Conservation (phyloP, 2,797 vertebrate species). For the Anguilla marmorata region DNA sequence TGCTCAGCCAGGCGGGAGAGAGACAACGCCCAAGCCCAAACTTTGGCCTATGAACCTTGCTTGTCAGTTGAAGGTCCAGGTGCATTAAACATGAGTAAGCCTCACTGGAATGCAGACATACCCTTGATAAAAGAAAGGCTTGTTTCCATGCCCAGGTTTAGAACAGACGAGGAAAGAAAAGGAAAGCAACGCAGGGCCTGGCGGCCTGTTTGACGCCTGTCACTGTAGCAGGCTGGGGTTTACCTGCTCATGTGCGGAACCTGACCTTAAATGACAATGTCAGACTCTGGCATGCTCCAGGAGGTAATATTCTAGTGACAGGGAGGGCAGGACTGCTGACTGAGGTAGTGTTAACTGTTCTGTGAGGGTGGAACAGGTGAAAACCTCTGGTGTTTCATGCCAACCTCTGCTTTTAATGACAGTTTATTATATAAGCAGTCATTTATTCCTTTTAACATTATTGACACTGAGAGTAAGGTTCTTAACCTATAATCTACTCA, state of each 20-base stretch:
- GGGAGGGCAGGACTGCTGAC: neutral
- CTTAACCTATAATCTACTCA: neutral
- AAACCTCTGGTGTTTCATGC: neutral
- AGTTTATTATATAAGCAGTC: neutral
- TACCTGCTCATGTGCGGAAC: neutral
- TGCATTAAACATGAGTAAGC: slow-evolving; percentile 44
- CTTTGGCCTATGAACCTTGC: slow-evolving; percentile 44
- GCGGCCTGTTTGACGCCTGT: neutral
- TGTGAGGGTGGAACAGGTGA: neutral
- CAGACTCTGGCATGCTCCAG: neutral
- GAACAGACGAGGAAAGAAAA: slow-evolving; percentile 38
- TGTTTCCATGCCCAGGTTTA: slow-evolving; percentile 37
- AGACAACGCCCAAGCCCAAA: slow-evolving; percentile 8
- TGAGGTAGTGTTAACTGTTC: neutral
- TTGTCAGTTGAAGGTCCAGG: slow-evolving; percentile 44
- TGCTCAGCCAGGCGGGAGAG: neutral
- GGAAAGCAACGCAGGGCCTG: neutral
- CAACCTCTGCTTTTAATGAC: neutral
- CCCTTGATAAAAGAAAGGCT: slow-evolving; percentile 32
- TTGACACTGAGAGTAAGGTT: neutral
- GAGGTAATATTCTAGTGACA: neutral
- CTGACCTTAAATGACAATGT: neutral
- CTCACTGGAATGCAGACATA: slow-evolving; percentile 49
- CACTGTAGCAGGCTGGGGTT: neutral
- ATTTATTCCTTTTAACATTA: neutral